Evolutionary conservation across 1,140 invertebrate genomes (phyloP), one percentile per base, ranked within the genome.

Genomic region (Drosophila nannoptera): DNA sequence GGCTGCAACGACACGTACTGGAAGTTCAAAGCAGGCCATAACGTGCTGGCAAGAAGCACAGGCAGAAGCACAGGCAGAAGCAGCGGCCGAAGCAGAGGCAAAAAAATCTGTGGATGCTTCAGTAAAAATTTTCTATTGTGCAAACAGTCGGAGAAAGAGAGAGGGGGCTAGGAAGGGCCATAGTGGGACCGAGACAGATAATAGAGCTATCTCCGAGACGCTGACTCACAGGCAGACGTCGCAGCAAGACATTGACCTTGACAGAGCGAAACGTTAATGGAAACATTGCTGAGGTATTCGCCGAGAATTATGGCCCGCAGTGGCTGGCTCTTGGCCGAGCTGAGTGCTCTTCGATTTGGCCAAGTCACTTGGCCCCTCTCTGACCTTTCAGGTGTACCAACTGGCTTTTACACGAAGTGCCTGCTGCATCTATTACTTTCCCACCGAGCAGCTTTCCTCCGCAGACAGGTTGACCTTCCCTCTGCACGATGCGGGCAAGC

Each of bases 51-150:
- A 73, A 75, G 29, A 55, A 43, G 22, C 22, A 14, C 31, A 16
- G 40, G 29, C 4, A n/a, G 22, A 8, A 54, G 9, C 5, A 56
- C 31, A 16, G 40, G 29, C 4, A n/a, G 22, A 8, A 54, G 9
- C 5, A 56, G n/a, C n/a, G n/a, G n/a, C n/a, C n/a, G 29, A 55
- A 43, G 22, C 22, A 14, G 40, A 16, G 40, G 29, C 4, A n/a
- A 38, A 8, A 54, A 56, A 45, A 22, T 22, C 22, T 22, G 22
- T 62, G 64, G 64, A 62, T 73, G 75, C 75, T 69, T 77, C 55
- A 77, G 58, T 73, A 75, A 77, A 77, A 77, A 77, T 77, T 77
- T 69, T 69, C 72, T 45, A 50, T 72, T 56, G 54, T 22, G 42
- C 35, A 14, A 38, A 64, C 43, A 9, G 45, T 42, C 43, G 36